Conservation (phyloP, 2,888 invertebrate genomes). For the Synergus umbraculus region DNA sequence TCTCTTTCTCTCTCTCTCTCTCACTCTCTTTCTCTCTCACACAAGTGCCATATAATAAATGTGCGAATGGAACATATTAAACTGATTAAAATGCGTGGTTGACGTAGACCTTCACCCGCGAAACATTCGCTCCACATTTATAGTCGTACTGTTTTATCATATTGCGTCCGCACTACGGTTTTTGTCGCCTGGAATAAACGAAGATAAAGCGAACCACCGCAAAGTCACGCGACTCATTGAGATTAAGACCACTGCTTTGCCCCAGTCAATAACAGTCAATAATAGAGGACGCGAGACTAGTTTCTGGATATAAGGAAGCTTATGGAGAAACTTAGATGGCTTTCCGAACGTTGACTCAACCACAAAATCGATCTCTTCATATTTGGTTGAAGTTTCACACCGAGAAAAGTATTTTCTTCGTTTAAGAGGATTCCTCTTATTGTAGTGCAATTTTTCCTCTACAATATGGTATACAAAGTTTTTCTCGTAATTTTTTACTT, state of each 20-base stretch:
- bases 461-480: no score
- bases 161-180: conserved; percentile 21
- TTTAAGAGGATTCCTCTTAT: no score
- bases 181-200: not conserved
- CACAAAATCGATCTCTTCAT: conserved; percentile 1
- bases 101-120: not conserved
- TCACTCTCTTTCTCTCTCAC: not conserved
- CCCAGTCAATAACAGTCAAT: conserved; percentile 14
- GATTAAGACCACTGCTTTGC: not conserved
- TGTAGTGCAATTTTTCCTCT: no score
- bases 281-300: not conserved
- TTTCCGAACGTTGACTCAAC: conserved; percentile 17
- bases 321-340: not conserved
- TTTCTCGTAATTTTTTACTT: no score
- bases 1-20: not conserved
- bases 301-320: not conserved
- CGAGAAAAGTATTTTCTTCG: no score
- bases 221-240: conserved; percentile 25
- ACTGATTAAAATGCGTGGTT: not conserved
- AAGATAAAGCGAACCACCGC: not conserved
- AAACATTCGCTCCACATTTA: not conserved
- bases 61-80: conserved; percentile 6
- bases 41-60: not conserved
- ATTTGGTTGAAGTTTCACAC: no score
- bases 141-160: conserved; percentile 4